phyloP scores from a whole-genome alignment of 2,113 vertebrate genomes.

The Ranitomeya imitator region DNA sequence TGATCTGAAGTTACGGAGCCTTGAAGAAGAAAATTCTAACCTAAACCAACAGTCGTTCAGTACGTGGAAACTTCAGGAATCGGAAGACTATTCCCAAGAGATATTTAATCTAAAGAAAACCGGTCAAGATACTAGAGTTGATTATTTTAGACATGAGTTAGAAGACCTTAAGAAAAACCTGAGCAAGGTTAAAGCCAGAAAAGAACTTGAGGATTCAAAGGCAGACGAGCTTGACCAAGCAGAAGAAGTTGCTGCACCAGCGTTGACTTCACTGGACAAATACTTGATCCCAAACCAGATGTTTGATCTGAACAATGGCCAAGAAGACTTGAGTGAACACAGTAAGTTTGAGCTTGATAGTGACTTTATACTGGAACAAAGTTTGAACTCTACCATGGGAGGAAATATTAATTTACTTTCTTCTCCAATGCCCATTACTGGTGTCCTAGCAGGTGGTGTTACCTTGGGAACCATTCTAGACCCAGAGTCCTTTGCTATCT shows the following conservation, averaged over 20 bases:
- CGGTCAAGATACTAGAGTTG: slow-evolving; percentile 64
- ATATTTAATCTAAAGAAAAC: slow-evolving; percentile 51
- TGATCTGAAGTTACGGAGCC: slow-evolving; percentile 61
- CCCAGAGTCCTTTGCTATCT: slow-evolving; percentile 54
- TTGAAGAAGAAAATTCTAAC: slow-evolving; percentile 60
- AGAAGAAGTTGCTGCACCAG: slow-evolving; percentile 49
- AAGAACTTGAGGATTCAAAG: slow-evolving; percentile 64
- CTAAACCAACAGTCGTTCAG: slow-evolving; percentile 27
- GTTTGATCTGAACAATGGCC: slow-evolving; percentile 62
- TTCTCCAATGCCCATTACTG: slow-evolving; percentile 51
- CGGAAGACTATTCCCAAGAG: slow-evolving; percentile 62
- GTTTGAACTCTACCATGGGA: slow-evolving; percentile 46
- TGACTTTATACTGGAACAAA: slow-evolving; percentile 67
- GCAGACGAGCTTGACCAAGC: slow-evolving; percentile 48
- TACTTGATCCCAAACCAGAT: slow-evolving; percentile 71
- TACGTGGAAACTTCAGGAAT: slow-evolving; percentile 35
- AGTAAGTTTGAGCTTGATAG: slow-evolving; percentile 68
- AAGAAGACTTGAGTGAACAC: slow-evolving; percentile 65
- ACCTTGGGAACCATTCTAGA: slow-evolving; percentile 52
- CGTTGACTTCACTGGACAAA: slow-evolving; percentile 71
- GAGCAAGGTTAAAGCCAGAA: slow-evolving; percentile 60
- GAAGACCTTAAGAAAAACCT: slow-evolving; percentile 53
- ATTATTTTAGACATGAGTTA: slow-evolving; percentile 20
- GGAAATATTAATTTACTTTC: slow-evolving; percentile 29
- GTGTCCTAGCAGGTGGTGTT: slow-evolving; percentile 45